Conservation (phyloP, 2,797 vertebrate genomes). For the Anguilla marmorata region DNA sequence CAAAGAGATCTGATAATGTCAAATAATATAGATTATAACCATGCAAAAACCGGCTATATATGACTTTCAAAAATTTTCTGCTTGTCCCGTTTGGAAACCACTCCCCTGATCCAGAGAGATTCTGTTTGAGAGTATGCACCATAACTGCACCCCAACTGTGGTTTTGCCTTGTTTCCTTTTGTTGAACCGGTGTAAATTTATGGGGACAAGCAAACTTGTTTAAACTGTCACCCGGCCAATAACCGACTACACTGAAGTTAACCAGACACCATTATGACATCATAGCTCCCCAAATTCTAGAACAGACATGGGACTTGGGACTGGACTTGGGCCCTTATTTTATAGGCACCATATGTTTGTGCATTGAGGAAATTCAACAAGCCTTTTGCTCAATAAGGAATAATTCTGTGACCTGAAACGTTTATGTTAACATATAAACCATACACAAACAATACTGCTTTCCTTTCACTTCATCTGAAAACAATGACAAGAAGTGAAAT, state of each 20-base stretch:
- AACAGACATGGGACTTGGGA: neutral
- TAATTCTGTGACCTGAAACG: slow-evolving; percentile 47
- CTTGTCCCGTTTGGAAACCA: neutral
- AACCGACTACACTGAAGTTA: neutral
- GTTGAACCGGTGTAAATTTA: neutral
- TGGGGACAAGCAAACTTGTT: neutral
- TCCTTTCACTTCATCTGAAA: slow-evolving; percentile 44
- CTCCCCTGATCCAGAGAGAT: neutral
- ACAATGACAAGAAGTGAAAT: slow-evolving; percentile 48
- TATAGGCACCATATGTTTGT: neutral
- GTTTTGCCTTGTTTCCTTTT: neutral
- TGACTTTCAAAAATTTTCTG: neutral
- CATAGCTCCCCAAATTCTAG: neutral
- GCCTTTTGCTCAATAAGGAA: neutral
- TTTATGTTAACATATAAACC: slow-evolving; percentile 53
- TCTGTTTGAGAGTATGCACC: neutral
- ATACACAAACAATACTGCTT: slow-evolving; percentile 43
- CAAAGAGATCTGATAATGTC: neutral
- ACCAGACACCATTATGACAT: neutral
- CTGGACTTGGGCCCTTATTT: neutral
- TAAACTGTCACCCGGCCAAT: neutral
- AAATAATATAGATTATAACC: neutral
- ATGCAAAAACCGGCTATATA: neutral
- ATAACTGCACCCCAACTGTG: too few relatives aligned
- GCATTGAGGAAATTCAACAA: neutral